A percentile compares a stretch with the other conserved stretches of the same genome.
These are phyloP conservation scores for Anser cygnoides DNA, from an alignment of 2,113 vertebrate genomes.

Conservation along the genomic window DNA sequence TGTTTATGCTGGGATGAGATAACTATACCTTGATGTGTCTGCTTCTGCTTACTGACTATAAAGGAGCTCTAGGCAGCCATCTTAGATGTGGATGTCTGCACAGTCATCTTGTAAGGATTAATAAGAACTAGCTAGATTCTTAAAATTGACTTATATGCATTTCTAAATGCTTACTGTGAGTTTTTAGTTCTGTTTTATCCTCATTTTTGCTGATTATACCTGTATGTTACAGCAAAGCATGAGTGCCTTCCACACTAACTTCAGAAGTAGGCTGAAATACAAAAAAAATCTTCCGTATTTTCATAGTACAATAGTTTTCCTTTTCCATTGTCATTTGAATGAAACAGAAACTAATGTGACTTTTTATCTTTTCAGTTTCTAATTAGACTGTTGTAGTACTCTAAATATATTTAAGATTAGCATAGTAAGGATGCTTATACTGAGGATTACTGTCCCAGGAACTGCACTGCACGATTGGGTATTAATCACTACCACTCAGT, in stretches of 20 bases:
- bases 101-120: neutral
- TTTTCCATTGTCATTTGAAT: neutral
- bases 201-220: neutral
- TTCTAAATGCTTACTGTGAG: neutral
- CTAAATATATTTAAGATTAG: neutral
- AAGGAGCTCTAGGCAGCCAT: neutral
- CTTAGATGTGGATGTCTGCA: neutral
- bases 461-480: neutral
- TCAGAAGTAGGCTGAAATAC: neutral
- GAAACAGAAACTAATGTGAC: neutral
- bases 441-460: neutral
- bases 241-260: neutral
- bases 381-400: neutral
- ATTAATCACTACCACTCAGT: neutral
- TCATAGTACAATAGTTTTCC: neutral
- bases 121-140: neutral
- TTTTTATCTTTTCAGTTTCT: neutral
- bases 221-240: neutral
- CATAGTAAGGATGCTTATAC: neutral
- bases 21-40: neutral
- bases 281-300: neutral
- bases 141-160: neutral
- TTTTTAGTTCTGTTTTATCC: neutral
- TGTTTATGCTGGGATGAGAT: neutral
- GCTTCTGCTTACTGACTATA: neutral